Percentiles rank a stretch among this genome's conserved stretches.
Conservation (phyloP, 2,797 vertebrate genomes). For the Neoniphon sammara region DNA sequence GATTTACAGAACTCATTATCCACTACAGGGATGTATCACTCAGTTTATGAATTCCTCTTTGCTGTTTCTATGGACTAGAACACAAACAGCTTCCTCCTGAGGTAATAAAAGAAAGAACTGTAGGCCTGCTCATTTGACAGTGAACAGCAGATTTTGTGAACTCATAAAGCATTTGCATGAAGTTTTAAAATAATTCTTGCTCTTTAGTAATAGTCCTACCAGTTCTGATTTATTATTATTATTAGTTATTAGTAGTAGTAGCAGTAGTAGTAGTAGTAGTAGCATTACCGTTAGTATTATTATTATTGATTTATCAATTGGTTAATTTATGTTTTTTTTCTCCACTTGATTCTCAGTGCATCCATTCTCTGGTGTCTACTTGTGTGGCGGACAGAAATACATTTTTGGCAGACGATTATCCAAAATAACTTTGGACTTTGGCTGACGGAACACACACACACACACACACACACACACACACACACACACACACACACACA, state of each 20-base stretch:
- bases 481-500: background rate
- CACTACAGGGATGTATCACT: background rate
- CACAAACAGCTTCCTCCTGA: background rate
- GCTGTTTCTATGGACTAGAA: background rate
- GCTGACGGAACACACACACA: conserved; percentile 30
- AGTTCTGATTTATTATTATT: background rate
- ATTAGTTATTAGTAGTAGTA: too few relatives aligned
- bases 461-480: conserved; percentile 1
- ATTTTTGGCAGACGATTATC: background rate
- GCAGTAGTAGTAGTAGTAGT: too few relatives aligned
- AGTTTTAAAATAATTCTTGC: too few relatives aligned
- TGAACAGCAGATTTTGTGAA: background rate
- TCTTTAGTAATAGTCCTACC: too few relatives aligned
- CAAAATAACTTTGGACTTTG: background rate
- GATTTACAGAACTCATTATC: background rate
- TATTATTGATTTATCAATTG: too few relatives aligned
- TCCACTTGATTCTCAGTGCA: background rate
- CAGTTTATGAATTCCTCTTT: conserved; percentile 2
- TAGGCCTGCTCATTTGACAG: background rate
- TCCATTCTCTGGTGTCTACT: too few relatives aligned
- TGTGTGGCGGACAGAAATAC: too few relatives aligned
- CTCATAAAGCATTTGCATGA: background rate
- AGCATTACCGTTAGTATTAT: too few relatives aligned
- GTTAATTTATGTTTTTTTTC: background rate
- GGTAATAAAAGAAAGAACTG: background rate